phyloP scores from a whole-genome alignment of 2,113 vertebrate genomes.

The Colius striatus region DNA sequence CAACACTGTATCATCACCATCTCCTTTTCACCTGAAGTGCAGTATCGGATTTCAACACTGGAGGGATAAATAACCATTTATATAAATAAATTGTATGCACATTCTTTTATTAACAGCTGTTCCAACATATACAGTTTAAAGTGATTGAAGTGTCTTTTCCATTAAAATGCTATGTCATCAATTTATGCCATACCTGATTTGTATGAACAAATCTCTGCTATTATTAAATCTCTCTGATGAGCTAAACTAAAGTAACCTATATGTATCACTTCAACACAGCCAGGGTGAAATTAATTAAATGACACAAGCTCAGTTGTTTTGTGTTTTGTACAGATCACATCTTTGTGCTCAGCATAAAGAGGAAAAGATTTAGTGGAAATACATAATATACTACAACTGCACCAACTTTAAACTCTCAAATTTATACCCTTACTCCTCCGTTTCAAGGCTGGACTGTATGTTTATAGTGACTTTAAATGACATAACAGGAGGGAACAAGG shows the following conservation, averaged over 20 bases:
- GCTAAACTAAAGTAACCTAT: neutral
- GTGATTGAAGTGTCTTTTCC: neutral
- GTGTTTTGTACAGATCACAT: neutral
- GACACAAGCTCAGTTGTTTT: neutral
- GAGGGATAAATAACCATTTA: fast-evolving
- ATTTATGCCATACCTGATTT: neutral
- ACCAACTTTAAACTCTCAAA: neutral
- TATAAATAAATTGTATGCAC: neutral
- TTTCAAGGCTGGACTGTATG: neutral
- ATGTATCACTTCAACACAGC: neutral
- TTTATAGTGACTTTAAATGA: neutral
- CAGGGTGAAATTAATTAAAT: neutral
- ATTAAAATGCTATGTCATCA: neutral
- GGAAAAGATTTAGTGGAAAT: neutral
- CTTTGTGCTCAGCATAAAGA: neutral
- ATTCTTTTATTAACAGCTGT: neutral
- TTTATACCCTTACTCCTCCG: neutral
- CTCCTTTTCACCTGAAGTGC: neutral
- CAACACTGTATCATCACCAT: neutral
- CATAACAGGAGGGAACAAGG: neutral
- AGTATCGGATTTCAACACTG: neutral
- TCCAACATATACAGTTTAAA: neutral
- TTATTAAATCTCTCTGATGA: neutral
- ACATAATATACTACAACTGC: neutral
- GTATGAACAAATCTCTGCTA: neutral